Percentiles rank a stretch among this genome's conserved stretches.
Conservation (phyloP, 2,888 invertebrate species). For the Tenthredo distinguenda region DNA sequence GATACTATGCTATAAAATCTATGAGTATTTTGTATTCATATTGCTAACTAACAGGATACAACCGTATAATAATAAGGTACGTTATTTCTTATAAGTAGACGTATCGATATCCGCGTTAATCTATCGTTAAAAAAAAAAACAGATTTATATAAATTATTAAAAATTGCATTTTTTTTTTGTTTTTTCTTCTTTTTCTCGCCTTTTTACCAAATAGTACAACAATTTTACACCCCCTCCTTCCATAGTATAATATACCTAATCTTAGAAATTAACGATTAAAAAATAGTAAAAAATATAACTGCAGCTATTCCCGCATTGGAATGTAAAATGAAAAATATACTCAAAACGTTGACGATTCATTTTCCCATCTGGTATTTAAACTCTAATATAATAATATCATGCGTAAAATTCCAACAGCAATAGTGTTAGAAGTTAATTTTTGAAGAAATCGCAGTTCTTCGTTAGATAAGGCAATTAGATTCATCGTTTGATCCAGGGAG, state of each 20-base stretch:
- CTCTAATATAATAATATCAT: conserved; percentile 1
- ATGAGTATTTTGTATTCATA: conserved; percentile 17
- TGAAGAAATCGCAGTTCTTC: neutral
- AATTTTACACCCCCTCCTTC: neutral
- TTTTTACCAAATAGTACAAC: neutral
- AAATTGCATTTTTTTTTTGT: neutral
- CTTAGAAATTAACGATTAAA: neutral
- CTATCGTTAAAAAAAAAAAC: neutral
- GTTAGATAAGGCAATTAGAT: conserved; percentile 72
- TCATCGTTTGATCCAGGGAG: conserved; percentile 59
- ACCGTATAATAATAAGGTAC: conserved; percentile 13
- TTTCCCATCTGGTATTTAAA: neutral
- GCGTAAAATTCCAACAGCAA: neutral
- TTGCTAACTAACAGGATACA: conserved; percentile 22
- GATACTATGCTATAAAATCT: conserved; percentile 17
- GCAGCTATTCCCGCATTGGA: conserved; percentile 1
- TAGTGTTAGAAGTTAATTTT: neutral
- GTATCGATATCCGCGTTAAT: neutral
- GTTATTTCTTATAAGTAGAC: neutral
- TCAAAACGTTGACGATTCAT: neutral
- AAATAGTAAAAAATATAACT: neutral
- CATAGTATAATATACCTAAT: neutral
- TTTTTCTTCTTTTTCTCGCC: neutral
- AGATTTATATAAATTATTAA: neutral
- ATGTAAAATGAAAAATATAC: conserved; percentile 6